Evolutionary conservation across 1,140 invertebrate genomes (phyloP), one percentile per base, ranked within the genome.

Genomic region (Dryas iulia): DNA sequence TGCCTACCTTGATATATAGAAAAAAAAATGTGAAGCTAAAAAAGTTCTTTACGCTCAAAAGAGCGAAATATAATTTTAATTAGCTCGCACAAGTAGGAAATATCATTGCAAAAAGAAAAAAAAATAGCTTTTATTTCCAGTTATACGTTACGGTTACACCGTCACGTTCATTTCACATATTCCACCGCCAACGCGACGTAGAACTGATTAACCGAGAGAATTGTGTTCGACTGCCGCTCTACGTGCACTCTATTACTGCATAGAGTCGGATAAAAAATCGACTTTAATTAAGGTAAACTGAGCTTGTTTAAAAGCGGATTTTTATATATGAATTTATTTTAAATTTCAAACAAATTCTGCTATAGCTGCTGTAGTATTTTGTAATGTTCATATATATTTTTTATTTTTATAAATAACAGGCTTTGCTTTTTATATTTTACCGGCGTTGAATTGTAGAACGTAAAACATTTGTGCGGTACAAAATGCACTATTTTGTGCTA

Each of bases 171-270:
- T 54, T 54, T 54, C 53, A 54, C 53, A 25, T 54, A 54, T 54
- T 54, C 24, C 53, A 54, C 10, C 23, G 23, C 52, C 52, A 25
- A 11, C 52, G 23, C 52, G 52, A 54, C 52, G 52, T 24, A n/a
- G 52, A 54, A n/a, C 52, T 54, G 52, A 54, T 54, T 54, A 54
- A 54, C 53, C 53, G 53, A 54, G 53, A 54, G 53, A 54, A 54
- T 25, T n/a, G 53, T 25, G 53, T 25, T 54, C 23, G 53, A 54
- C 53, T 25, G 39, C 39, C 14, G 53, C 53, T n/a, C 53, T 54
- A 25, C 53, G 11, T 54, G 53, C 53, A 54, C 53, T 54, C 53
- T 54, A 54, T 54, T 24, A 54, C 21, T 23, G 53, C 24, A 54
- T 47, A 47, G 33, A 35, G 7, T 10, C 14, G 35, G 35, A 18